These are phyloP conservation scores for Galagoides demidoff DNA, from an alignment of 2,797 vertebrate genomes.

Conservation along the genomic window DNA sequence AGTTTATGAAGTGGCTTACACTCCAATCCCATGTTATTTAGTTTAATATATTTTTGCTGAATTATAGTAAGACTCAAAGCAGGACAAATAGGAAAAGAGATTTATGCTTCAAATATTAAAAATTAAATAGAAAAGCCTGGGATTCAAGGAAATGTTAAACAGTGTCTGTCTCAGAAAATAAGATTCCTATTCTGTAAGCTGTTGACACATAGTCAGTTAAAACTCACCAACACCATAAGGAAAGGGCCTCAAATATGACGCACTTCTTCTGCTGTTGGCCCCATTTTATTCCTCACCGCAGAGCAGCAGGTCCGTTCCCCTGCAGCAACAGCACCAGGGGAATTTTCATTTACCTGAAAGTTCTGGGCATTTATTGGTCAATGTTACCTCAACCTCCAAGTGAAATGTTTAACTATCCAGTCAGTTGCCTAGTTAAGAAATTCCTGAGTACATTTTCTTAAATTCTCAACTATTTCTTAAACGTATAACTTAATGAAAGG, in stretches of 20 bases:
- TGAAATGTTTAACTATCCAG: background rate
- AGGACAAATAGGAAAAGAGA: background rate
- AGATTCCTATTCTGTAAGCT: background rate
- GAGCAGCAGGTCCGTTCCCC: background rate
- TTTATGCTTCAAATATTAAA: slow-evolving; percentile 7
- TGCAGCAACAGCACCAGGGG: background rate
- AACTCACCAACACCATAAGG: background rate
- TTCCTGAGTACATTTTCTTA: background rate
- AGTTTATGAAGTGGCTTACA: background rate
- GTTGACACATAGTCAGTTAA: background rate
- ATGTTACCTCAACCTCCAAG: background rate
- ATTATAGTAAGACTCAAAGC: slow-evolving; percentile 6
- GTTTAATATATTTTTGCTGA: slow-evolving; percentile 25
- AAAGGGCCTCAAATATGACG: background rate
- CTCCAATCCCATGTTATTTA: background rate
- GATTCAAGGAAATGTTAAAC: background rate
- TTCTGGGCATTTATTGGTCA: background rate
- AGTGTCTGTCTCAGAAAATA: background rate
- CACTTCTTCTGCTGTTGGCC: background rate
- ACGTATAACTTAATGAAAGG: background rate
- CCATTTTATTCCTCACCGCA: background rate
- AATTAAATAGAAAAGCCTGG: background rate
- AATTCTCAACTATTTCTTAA: background rate
- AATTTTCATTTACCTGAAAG: background rate
- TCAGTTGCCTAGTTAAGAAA: background rate